Percentiles rank a stretch among this genome's conserved stretches.
These are phyloP conservation scores for Ophonus ardosiacus DNA, from an alignment of 2,888 invertebrate genomes.

Conservation along the genomic window DNA sequence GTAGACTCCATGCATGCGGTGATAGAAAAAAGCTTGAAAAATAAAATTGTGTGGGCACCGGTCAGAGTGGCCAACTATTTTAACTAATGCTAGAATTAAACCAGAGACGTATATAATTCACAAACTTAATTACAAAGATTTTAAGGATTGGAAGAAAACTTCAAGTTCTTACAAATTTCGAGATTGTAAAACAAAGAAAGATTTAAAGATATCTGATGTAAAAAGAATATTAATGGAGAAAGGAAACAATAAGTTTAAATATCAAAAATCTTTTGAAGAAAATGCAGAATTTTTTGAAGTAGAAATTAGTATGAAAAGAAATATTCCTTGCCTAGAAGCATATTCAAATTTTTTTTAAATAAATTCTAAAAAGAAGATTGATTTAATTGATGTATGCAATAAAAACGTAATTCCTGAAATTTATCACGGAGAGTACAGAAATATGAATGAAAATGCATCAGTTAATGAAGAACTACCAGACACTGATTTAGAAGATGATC, in stretches of 20 bases:
- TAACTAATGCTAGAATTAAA: constrained; percentile 66
- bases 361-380: neutral
- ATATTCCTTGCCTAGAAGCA: neutral
- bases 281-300: neutral
- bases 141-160: constrained; percentile 59
- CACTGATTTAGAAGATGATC: neutral
- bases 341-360: neutral
- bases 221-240: constrained; percentile 18
- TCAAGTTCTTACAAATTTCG: constrained; percentile 16
- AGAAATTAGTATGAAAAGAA: constrained; percentile 11
- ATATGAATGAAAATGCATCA: neutral
- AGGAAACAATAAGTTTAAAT: neutral
- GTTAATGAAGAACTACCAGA: neutral
- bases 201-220: constrained; percentile 4
- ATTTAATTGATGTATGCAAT: constrained; percentile 23
- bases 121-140: constrained; percentile 58
- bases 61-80: constrained; percentile 68
- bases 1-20: constrained; percentile 68
- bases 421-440: neutral
- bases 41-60: constrained; percentile 67
- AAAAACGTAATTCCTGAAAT: constrained; percentile 13
- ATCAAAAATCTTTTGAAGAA: neutral
- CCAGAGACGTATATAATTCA: constrained; percentile 66
- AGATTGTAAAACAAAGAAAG: neutral
- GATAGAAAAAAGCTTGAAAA: constrained; percentile 67